These are phyloP conservation scores for Promerops cafer DNA, from an alignment of 2,113 vertebrate species.

Conservation along the genomic window DNA sequence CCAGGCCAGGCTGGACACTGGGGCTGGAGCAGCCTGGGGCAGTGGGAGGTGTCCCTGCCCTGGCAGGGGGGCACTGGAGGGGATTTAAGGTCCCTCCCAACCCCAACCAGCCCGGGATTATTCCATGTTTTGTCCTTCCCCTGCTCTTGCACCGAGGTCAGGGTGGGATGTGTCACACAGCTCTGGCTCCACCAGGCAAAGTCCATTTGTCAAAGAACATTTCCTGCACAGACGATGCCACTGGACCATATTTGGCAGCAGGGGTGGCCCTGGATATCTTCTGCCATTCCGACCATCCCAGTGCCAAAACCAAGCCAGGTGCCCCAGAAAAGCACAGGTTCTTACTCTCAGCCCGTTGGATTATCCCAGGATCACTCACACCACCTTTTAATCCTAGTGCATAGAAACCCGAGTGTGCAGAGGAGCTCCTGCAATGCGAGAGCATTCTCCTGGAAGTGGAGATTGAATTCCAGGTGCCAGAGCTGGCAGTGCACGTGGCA, in stretches of 20 bases:
- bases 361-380: slow-evolving; percentile 3
- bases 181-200: neutral
- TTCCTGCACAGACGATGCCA: neutral
- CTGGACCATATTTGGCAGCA: neutral
- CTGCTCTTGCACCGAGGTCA: neutral
- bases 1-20: neutral
- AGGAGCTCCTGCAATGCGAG: neutral
- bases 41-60: neutral
- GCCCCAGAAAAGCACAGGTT: neutral
- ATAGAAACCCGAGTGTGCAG: neutral
- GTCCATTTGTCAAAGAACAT: neutral
- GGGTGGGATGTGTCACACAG: neutral
- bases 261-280: neutral
- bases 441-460: slow-evolving; percentile 30
- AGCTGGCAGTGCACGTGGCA: neutral
- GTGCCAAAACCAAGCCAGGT: neutral
- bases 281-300: neutral
- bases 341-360: neutral
- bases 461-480: neutral
- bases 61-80: neutral
- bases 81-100: neutral
- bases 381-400: neutral
- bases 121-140: too few species aligned
- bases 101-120: neutral
- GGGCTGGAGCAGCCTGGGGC: neutral